Conservation (phyloP, 2,888 invertebrate genomes). For the Ochropacha duplaris region DNA sequence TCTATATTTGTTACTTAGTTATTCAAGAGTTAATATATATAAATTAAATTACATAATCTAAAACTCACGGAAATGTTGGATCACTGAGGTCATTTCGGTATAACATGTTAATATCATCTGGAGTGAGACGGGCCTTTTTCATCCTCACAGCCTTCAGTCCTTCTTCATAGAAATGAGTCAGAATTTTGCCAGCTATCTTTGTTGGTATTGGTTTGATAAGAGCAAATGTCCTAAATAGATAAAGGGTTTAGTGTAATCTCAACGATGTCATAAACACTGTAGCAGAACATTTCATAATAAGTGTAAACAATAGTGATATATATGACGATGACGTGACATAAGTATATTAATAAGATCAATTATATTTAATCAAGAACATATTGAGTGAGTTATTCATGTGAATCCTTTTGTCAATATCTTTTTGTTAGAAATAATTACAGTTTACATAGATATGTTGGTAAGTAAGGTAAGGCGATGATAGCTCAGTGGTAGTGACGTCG, state of each 20-base stretch:
- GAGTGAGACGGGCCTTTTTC: constrained; percentile 86
- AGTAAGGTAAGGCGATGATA: too few relatives aligned
- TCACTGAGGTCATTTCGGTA: constrained; percentile 55
- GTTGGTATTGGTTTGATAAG: constrained; percentile 90
- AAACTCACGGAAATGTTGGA: constrained; percentile 84
- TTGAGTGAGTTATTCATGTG: too few relatives aligned
- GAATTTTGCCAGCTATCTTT: constrained; percentile 87
- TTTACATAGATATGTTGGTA: too few relatives aligned
- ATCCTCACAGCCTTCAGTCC: constrained; percentile 86
- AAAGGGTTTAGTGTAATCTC: constrained; percentile 26
- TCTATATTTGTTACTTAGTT: too few relatives aligned
- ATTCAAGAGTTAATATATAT: too few relatives aligned
- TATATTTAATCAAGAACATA: too few relatives aligned
- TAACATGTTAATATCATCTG: constrained; percentile 82
- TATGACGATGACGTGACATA: too few relatives aligned
- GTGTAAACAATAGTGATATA: too few relatives aligned
- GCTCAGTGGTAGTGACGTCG: too few relatives aligned
- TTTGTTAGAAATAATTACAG: too few relatives aligned
- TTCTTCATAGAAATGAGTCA: constrained; percentile 85
- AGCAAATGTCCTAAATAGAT: constrained; percentile 85
- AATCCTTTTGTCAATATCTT: too few relatives aligned
- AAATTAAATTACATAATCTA: neutral
- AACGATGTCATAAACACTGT: neutral
- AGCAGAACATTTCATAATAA: neutral
- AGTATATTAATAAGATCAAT: too few relatives aligned